phyloP scores from a whole-genome alignment of 1,140 invertebrate genomes.

The Trachymyrmex septentrionalis region DNA sequence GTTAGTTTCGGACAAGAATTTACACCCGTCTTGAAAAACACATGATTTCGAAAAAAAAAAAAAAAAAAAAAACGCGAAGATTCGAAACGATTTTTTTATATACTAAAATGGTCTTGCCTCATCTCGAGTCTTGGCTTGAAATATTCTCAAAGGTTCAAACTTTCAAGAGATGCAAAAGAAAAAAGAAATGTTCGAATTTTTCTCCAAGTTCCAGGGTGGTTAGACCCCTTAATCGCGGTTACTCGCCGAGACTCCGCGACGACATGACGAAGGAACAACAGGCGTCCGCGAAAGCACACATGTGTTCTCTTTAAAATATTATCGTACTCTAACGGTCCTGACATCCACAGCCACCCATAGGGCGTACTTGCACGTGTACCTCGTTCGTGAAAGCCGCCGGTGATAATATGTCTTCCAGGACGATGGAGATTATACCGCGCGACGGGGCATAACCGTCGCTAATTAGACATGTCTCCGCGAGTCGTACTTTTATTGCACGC shows the following conservation, averaged over 20 bases:
- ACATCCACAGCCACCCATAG: background rate
- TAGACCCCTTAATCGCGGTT: background rate
- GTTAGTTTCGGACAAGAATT: too few species aligned
- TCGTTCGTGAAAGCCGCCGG: slow-evolving; percentile 34
- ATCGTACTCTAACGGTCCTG: slow-evolving; percentile 16
- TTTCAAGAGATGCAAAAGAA: too few species aligned
- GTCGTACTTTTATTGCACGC: slow-evolving; percentile 44
- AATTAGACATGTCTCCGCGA: slow-evolving; percentile 37
- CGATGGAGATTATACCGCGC: slow-evolving; percentile 31
- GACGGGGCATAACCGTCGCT: slow-evolving; percentile 44
- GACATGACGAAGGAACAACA: background rate
- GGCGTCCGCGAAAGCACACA: background rate
- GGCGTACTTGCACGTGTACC: slow-evolving; percentile 28
- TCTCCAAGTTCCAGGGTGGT: too few species aligned
- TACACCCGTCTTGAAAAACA: too few species aligned
- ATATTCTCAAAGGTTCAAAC: too few species aligned
- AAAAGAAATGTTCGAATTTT: too few species aligned
- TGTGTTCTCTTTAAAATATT: background rate
- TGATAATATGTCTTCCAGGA: slow-evolving; percentile 43
- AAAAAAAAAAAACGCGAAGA: too few species aligned
- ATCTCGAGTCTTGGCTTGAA: too few species aligned
- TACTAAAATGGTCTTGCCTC: too few species aligned
- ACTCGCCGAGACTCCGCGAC: background rate
- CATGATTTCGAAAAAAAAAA: too few species aligned
- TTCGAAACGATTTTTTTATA: too few species aligned